A percentile compares a stretch with the other conserved stretches of the same genome.
Conservation (phyloP, 2,888 invertebrate species). For the Cryptus viduatorius region DNA sequence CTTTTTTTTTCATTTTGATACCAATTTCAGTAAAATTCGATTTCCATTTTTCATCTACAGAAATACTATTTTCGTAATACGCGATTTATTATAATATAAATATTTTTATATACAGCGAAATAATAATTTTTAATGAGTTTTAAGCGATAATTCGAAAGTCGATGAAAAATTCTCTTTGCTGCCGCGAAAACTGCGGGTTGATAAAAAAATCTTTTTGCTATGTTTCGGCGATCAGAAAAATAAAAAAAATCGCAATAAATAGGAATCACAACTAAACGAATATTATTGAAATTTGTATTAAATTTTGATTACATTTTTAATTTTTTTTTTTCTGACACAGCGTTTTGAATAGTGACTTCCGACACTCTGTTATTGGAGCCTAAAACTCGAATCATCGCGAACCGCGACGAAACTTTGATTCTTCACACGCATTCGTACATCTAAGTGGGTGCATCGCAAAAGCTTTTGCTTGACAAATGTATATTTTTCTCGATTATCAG, state of each 20-base stretch:
- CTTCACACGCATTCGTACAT: not conserved
- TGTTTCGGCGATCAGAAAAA: not conserved
- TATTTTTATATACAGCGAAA: not conserved
- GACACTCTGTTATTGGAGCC: not conserved
- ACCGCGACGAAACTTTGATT: not conserved
- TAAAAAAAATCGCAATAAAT: not conserved
- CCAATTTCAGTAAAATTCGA: constrained; percentile 82
- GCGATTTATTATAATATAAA: constrained; percentile 44
- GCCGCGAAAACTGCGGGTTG: not conserved
- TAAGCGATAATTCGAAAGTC: constrained; percentile 3
- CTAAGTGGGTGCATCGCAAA: not conserved
- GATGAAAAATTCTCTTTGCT: constrained; percentile 41
- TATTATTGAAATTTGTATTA: not conserved
- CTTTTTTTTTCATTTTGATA: constrained; percentile 17
- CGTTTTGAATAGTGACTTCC: not conserved
- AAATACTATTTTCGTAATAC: constrained; percentile 78
- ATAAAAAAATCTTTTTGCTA: not conserved
- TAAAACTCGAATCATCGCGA: not conserved
- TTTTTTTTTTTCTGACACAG: not conserved
- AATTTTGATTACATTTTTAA: constrained; percentile 5
- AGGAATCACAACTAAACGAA: not conserved
- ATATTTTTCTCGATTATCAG: not conserved
- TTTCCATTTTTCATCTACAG: constrained; percentile 79
- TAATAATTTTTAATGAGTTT: constrained; percentile 19
- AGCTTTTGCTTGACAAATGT: not conserved